Evolutionary conservation across 1,140 invertebrate species (phyloP), one percentile per base, ranked within the genome.

Genomic region (Drosophila serrata): DNA sequence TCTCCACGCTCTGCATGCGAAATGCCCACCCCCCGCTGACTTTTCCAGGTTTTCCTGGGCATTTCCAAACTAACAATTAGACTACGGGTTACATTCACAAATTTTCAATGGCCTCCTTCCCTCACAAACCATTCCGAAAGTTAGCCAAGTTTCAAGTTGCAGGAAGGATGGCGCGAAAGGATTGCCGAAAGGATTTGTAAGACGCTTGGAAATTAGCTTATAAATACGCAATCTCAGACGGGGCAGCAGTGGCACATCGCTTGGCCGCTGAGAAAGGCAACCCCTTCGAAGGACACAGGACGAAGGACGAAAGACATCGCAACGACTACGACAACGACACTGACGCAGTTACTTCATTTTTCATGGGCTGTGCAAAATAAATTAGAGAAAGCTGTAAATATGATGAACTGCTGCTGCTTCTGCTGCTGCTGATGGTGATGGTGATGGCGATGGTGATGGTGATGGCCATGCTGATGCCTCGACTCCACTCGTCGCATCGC

Each of bases 341-440:
- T 61, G 65, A 56, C 53, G 63, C 56, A 70, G 78, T 62, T 76
- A 53, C 81, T 84, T 76, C 80, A 87, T 87, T 84, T 87, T 87
- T 87, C 76, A 88, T 87, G 85, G 75, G 81, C 74, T 84, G 56
- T 85, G 73, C 75, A 82, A 85, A 86, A 86, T 87, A 86, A 87
- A 67, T 88, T 88, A 87, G 86, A 78, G 75, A 76, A 87, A 77
- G 84, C 84, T 80, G 76, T 88, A 90, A 88, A 90, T 88, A 88
- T 88, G 85, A 88, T 90, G 84, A 88, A 90, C 84, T 80, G 74
- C 77, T 80, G 64, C 72, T 73, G 62, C 42, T 55, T 61, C 51
- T 58, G 49, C 79, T 79, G 72, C 55, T 79, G 63, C 56, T 72
- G 62, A 37, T 55, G 69, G 40, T 48, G 67, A 15, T 35, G 51